Percentiles rank a stretch among this genome's conserved stretches.
Evolutionary conservation across 2,113 vertebrate genomes (phyloP).

Genomic region (Anas platyrhynchos): DNA sequence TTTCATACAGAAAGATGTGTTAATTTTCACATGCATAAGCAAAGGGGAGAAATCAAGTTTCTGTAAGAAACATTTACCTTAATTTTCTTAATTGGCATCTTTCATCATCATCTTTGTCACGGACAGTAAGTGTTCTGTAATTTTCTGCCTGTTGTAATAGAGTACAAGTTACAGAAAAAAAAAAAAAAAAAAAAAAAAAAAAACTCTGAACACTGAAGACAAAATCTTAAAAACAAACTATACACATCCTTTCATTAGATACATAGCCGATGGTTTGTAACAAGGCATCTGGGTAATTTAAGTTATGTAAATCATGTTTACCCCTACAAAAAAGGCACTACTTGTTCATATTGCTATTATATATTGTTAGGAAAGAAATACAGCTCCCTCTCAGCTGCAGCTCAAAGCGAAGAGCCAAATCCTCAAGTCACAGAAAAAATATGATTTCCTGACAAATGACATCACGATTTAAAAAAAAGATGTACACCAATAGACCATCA

Average conservation of each 20-base stretch:
- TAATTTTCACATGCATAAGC: conserved; percentile 14
- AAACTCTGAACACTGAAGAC: not conserved
- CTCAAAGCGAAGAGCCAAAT: not conserved
- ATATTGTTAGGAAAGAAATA: not conserved
- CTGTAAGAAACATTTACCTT: not conserved
- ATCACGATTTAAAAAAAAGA: not conserved
- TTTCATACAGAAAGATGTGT: conserved; percentile 22
- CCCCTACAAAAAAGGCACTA: not conserved
- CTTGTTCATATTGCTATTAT: not conserved
- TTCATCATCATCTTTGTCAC: not conserved
- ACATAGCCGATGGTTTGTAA: not conserved
- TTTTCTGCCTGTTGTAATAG: not conserved
- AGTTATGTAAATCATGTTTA: not conserved
- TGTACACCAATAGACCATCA: not conserved
- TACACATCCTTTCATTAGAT: not conserved
- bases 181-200: not conserved
- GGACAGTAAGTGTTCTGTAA: not conserved
- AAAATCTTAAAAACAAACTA: not conserved
- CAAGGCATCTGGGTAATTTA: not conserved
- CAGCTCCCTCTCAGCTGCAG: not conserved
- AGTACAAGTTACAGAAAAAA: not conserved
- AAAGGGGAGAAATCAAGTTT: not conserved
- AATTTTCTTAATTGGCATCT: conserved; percentile 25
- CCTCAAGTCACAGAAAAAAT: not conserved
- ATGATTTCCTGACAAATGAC: not conserved